Percentiles rank a stretch among this genome's conserved stretches.
phyloP scores from a whole-genome alignment of 2,888 invertebrate species.

The Aphelenchoides bicaudatus region DNA sequence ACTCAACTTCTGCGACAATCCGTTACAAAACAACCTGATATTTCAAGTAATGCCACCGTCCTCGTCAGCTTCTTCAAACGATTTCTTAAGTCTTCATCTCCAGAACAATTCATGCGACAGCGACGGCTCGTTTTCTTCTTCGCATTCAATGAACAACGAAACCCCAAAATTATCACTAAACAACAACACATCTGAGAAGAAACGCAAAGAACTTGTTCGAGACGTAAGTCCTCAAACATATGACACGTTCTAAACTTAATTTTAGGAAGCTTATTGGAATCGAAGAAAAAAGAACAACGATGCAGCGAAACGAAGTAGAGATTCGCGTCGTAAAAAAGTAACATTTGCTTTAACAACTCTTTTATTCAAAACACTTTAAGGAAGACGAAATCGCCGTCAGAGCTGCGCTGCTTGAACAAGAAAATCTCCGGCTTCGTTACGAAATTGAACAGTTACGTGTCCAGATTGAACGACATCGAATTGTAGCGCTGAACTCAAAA shows the following conservation, averaged over 20 bases:
- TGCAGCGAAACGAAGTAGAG: slow-evolving; percentile 88
- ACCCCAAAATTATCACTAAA: neutral
- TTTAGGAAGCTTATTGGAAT: slow-evolving; percentile 82
- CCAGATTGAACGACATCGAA: slow-evolving; percentile 44
- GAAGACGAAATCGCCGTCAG: slow-evolving; percentile 87
- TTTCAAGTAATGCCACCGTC: too few species aligned
- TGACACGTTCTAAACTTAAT: too few species aligned
- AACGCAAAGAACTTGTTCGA: slow-evolving; percentile 59
- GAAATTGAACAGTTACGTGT: slow-evolving; percentile 40
- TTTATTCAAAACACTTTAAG: slow-evolving; percentile 24
- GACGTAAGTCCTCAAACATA: too few species aligned
- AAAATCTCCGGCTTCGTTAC: slow-evolving; percentile 42
- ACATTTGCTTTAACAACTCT: too few species aligned
- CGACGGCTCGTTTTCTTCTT: slow-evolving; percentile 6
- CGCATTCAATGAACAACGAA: neutral
- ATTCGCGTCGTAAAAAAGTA: slow-evolving; percentile 76
- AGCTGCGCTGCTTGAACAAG: slow-evolving; percentile 80
- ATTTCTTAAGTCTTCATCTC: too few species aligned
- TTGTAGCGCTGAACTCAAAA: slow-evolving; percentile 34
- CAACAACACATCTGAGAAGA: slow-evolving; percentile 25
- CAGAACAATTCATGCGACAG: neutral
- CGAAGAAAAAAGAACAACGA: slow-evolving; percentile 85
- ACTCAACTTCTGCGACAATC: neutral
- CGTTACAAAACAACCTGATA: too few species aligned
- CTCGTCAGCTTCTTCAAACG: too few species aligned